phyloP scores from a whole-genome alignment of 2,888 invertebrate genomes.

The Xestia xanthographa region DNA sequence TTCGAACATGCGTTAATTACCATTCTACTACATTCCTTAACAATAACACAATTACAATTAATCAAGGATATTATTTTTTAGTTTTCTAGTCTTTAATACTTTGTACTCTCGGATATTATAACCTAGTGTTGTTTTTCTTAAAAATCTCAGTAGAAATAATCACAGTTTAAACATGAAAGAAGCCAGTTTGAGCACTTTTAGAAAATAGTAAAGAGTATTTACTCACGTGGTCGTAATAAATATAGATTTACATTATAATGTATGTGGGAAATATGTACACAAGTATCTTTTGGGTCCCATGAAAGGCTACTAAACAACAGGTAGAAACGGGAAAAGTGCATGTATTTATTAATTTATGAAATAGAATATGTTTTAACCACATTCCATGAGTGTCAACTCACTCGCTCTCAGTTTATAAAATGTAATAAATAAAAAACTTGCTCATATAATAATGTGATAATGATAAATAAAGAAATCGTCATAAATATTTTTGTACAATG shows the following conservation, averaged over 20 bases:
- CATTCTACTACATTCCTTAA: constrained; percentile 44
- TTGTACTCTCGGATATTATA: constrained; percentile 7
- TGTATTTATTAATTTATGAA: constrained; percentile 23
- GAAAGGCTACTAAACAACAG: background rate
- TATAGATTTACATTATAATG: no score
- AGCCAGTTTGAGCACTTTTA: background rate
- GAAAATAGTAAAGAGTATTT: background rate
- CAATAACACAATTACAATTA: constrained; percentile 12
- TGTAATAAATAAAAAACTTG: constrained; percentile 45
- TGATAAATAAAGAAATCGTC: constrained; percentile 66
- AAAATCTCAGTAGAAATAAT: background rate
- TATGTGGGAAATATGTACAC: background rate
- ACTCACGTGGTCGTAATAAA: no score
- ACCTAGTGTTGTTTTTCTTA: background rate
- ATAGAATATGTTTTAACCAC: constrained; percentile 28
- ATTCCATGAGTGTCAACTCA: constrained; percentile 41
- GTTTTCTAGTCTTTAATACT: constrained; percentile 42
- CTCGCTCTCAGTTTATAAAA: constrained; percentile 51
- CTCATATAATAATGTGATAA: constrained; percentile 73
- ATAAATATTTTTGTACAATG: constrained; percentile 80
- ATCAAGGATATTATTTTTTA: constrained; percentile 17
- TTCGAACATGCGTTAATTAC: constrained; percentile 15
- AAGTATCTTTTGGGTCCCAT: background rate
- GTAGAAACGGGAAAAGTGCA: constrained; percentile 4
- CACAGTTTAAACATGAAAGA: background rate